Conservation (phyloP, 2,113 vertebrate genomes). For the Brachyhypopomus occidentalis region DNA sequence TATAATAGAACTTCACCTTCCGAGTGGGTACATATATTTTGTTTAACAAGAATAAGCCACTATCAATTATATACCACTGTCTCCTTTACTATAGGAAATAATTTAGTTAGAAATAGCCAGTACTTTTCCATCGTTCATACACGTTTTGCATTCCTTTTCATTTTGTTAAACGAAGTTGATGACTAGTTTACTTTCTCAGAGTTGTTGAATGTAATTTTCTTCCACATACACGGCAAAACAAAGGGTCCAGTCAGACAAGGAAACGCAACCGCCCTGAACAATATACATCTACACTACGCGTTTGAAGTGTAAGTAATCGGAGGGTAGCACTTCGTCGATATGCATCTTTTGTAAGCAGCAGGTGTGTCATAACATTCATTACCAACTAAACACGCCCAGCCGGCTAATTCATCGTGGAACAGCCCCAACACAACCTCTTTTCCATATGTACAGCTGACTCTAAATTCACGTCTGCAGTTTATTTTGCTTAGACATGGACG, state of each 20-base stretch:
- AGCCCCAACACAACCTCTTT: background rate
- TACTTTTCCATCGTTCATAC: slow-evolving; percentile 2
- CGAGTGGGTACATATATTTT: too few relatives aligned
- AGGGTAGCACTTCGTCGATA: slow-evolving; percentile 23
- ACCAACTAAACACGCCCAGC: slow-evolving; percentile 42
- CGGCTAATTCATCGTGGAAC: background rate
- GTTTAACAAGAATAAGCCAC: too few relatives aligned
- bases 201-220: too few relatives aligned
- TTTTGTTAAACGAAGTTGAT: slow-evolving; percentile 4
- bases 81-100: background rate
- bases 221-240: background rate
- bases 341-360: slow-evolving; percentile 61
- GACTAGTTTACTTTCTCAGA: slow-evolving; percentile 1
- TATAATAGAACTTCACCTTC: background rate
- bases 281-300: slow-evolving; percentile 21
- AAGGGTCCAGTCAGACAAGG: background rate
- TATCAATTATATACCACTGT: too few relatives aligned
- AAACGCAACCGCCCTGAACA: slow-evolving; percentile 33
- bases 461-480: slow-evolving; percentile 6
- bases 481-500: slow-evolving; percentile 29
- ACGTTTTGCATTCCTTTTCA: background rate
- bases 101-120: background rate
- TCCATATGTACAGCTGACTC: background rate
- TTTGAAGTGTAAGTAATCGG: slow-evolving; percentile 9
- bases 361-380: slow-evolving; percentile 57